Conservation (phyloP, 2,113 vertebrate genomes). For the Trinectes maculatus region DNA sequence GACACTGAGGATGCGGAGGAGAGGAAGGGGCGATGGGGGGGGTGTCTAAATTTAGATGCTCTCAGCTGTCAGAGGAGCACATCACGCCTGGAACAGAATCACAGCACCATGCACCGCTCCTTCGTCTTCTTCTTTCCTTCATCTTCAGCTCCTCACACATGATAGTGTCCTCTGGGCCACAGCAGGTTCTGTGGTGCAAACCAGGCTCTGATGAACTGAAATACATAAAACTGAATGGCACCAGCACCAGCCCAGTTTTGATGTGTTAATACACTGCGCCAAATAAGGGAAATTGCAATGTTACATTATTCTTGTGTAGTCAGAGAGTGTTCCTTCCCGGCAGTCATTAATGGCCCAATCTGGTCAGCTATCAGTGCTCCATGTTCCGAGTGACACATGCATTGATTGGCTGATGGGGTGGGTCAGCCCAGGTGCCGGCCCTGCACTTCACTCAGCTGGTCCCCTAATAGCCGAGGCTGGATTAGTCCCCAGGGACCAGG, state of each 20-base stretch:
- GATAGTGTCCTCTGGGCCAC: neutral
- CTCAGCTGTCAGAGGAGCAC: slow-evolving; percentile 64
- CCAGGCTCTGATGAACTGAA: neutral
- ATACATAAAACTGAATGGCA: neutral
- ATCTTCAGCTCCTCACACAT: neutral
- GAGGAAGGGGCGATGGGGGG: slow-evolving; percentile 53
- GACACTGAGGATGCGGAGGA: slow-evolving; percentile 49
- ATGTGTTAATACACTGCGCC: neutral
- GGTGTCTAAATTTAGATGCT: slow-evolving; percentile 79
- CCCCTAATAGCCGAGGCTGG: slow-evolving; percentile 29
- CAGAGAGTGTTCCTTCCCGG: slow-evolving; percentile 11
- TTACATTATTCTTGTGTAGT: neutral
- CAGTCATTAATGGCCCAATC: slow-evolving; percentile 14
- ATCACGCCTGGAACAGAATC: slow-evolving; percentile 57
- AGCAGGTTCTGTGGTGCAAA: slow-evolving; percentile 4
- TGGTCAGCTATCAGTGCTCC: slow-evolving; percentile 28
- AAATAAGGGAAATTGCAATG: neutral
- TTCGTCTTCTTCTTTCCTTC: slow-evolving; percentile 15
- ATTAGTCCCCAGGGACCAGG: slow-evolving; percentile 7
- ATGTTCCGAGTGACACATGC: slow-evolving; percentile 34
- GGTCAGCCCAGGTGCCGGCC: neutral
- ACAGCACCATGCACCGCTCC: slow-evolving; percentile 27
- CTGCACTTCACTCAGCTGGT: slow-evolving; percentile 8
- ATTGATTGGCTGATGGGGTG: slow-evolving; percentile 31
- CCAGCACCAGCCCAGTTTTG: neutral